phyloP scores from a whole-genome alignment of 1,140 invertebrate genomes.

The Coelopa frigida region DNA sequence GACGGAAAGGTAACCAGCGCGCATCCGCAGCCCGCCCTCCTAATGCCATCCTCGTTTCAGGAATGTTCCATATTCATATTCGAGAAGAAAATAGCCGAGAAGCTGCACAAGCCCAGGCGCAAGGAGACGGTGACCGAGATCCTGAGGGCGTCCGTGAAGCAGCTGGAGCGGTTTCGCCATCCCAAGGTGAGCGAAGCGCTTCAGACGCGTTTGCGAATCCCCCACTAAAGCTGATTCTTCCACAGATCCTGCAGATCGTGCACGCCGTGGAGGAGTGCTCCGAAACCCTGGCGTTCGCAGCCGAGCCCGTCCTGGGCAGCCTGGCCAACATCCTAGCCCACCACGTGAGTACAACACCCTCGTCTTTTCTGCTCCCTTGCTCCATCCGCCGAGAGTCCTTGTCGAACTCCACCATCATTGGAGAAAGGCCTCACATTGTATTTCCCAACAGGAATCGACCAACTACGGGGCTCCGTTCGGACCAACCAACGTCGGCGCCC shows the following conservation, averaged over 20 bases:
- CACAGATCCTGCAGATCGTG: constrained; percentile 59
- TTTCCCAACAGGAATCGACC: constrained; percentile 37
- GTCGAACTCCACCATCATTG: constrained; percentile 14
- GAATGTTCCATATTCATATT: constrained; percentile 93
- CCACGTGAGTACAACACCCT: constrained; percentile 47
- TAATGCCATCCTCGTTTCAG: constrained; percentile 51
- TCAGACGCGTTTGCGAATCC: not conserved
- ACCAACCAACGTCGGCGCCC: constrained; percentile 34
- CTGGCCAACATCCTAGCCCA: constrained; percentile 80
- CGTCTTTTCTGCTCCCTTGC: not conserved
- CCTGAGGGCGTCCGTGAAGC: constrained; percentile 69
- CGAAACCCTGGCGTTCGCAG: constrained; percentile 85
- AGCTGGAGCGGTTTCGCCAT: constrained; percentile 79
- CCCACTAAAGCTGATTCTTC: not conserved
- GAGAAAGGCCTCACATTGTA: not conserved
- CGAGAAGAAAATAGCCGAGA: constrained; percentile 89
- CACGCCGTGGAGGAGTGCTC: constrained; percentile 71
- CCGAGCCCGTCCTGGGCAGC: constrained; percentile 81
- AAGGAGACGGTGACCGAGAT: constrained; percentile 89
- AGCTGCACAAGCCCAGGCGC: constrained; percentile 86
- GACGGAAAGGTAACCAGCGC: constrained; percentile 73
- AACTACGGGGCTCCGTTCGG: constrained; percentile 34
- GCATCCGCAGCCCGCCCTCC: not conserved
- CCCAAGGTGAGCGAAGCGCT: constrained; percentile 59
- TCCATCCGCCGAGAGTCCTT: not conserved